Evolutionary conservation across 2,113 vertebrate genomes (phyloP).

Genomic region (Nycticryphes semicollaris): DNA sequence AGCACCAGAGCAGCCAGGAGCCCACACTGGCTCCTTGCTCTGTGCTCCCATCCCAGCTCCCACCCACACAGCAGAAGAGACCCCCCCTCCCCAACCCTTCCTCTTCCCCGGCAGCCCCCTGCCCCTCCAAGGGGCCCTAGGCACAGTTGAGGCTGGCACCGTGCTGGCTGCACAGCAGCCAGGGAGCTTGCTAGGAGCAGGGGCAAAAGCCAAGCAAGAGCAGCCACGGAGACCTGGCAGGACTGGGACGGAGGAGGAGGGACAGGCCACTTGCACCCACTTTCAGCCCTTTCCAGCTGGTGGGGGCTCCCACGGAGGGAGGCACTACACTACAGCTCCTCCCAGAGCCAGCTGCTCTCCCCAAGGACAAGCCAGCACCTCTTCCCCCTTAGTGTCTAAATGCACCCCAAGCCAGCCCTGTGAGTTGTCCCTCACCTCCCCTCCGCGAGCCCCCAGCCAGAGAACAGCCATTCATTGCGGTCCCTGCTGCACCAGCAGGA

Average conservation of each 20-base stretch:
- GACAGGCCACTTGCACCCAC: not conserved
- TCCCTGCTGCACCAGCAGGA: slow-evolving; percentile 10
- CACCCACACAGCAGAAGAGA: not conserved
- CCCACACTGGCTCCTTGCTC: not conserved
- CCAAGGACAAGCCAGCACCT: not conserved
- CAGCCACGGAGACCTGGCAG: not conserved
- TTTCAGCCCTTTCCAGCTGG: not conserved
- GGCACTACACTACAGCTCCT: not conserved
- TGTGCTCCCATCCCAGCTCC: not conserved
- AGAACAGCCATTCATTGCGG: slow-evolving; percentile 47
- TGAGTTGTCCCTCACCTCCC: not conserved
- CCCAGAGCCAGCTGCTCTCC: not conserved
- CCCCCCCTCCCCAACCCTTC: not conserved
- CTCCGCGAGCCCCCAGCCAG: slow-evolving; percentile 44
- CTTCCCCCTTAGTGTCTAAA: not conserved
- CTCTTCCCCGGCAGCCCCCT: not conserved
- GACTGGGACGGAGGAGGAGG: not conserved
- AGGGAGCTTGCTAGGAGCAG: not conserved
- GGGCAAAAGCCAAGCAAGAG: slow-evolving; percentile 16
- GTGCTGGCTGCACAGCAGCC: slow-evolving; percentile 56
- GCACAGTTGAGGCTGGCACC: slow-evolving; percentile 14
- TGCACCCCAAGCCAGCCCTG: not conserved
- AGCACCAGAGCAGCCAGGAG: not conserved
- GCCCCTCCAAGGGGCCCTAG: not conserved
- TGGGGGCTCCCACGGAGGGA: not conserved